phyloP scores from a whole-genome alignment of 2,888 invertebrate genomes.

The Penaeus monodon region DNA sequence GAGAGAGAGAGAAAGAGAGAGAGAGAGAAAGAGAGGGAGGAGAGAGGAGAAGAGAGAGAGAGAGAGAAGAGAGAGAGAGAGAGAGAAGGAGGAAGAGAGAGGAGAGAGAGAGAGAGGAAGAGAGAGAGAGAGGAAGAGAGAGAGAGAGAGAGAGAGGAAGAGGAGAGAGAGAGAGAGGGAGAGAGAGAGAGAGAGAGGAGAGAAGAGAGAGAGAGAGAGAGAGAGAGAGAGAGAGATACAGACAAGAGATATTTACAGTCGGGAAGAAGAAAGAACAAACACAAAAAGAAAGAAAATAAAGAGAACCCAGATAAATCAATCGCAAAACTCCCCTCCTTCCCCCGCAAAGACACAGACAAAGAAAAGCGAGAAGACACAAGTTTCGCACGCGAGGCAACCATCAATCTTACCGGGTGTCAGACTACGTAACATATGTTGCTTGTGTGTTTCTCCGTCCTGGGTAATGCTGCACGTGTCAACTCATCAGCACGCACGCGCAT shows the following conservation, averaged over 20 bases:
- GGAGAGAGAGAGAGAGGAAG: not conserved
- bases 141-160: not conserved
- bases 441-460: too few relatives aligned
- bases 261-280: not conserved
- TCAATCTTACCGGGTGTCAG: too few relatives aligned
- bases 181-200: too few relatives aligned
- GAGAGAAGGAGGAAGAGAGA: not conserved
- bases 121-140: not conserved
- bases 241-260: not conserved
- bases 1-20: conserved; percentile 2
- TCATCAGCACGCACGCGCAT: too few relatives aligned
- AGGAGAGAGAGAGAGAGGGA: accelerated
- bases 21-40: not conserved
- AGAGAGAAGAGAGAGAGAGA: not conserved
- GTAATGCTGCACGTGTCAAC: too few relatives aligned
- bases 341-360: conserved; percentile 1
- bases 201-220: too few relatives aligned
- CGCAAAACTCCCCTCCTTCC: not conserved
- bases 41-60: not conserved
- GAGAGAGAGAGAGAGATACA: not conserved
- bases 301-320: not conserved
- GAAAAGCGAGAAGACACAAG: not conserved
- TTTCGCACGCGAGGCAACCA: too few relatives aligned
- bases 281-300: not conserved
- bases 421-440: too few relatives aligned